Conservation (phyloP, 2,888 invertebrate genomes). For the Tolmerus cingulatus region DNA sequence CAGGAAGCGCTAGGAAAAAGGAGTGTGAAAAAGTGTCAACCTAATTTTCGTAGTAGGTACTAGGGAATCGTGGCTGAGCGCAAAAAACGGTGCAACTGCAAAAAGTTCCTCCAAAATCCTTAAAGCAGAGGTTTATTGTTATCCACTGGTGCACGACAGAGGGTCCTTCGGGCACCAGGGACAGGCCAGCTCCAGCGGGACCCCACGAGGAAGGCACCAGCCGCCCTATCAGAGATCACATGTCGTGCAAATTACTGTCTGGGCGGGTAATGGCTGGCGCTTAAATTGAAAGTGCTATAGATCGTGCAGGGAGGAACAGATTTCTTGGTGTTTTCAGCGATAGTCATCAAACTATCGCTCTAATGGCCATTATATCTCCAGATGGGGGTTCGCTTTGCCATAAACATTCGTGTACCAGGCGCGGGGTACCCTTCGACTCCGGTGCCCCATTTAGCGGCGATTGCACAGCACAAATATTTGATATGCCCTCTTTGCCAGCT, state of each 20-base stretch:
- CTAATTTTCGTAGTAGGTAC: not conserved
- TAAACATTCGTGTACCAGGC: constrained; percentile 5
- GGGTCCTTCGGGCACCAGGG: not conserved
- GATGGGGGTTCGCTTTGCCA: not conserved
- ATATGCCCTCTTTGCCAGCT: constrained; percentile 12
- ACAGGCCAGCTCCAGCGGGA: not conserved
- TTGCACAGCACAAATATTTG: constrained; percentile 30
- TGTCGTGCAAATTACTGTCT: constrained; percentile 33
- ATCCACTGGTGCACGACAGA: not conserved
- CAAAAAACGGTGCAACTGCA: not conserved
- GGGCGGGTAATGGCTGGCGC: constrained; percentile 22
- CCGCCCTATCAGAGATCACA: constrained; percentile 26
- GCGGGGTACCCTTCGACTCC: not conserved
- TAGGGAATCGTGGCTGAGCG: not conserved
- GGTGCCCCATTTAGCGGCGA: constrained; percentile 4
- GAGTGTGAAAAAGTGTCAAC: not conserved
- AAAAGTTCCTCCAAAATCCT: not conserved
- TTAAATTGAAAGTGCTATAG: constrained; percentile 24
- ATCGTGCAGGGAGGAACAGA: constrained; percentile 6
- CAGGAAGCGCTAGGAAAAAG: not conserved
- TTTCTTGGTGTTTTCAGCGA: constrained; percentile 14
- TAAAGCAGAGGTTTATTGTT: not conserved
- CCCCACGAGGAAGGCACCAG: not conserved
- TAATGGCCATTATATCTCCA: constrained; percentile 28
- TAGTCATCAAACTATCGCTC: constrained; percentile 32